A percentile compares a stretch with the other conserved stretches of the same genome.
Conservation (phyloP, 1,140 invertebrate species). For the Panagrolaimus sp. region DNA sequence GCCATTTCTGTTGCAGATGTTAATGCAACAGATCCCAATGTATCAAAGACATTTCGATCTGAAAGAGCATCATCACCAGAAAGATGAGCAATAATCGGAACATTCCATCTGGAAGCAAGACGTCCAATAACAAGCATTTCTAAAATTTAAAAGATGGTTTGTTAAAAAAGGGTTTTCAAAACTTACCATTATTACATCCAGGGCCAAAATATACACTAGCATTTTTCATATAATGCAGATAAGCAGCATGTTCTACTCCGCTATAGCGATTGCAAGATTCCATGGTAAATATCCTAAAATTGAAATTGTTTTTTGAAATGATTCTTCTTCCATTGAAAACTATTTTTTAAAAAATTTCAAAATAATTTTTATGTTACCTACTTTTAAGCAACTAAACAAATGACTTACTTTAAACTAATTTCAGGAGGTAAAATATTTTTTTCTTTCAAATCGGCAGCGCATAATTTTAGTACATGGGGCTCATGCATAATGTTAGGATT, state of each 20-base stretch:
- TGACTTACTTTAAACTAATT: constrained; percentile 47
- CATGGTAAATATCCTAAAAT: constrained; percentile 52
- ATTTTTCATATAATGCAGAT: constrained; percentile 54
- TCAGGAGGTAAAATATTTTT: constrained; percentile 47
- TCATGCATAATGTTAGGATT: constrained; percentile 56
- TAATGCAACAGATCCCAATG: constrained; percentile 56
- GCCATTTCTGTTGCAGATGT: constrained; percentile 58
- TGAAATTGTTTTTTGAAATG: background rate
- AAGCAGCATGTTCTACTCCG: constrained; percentile 56
- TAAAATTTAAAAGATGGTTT: constrained; percentile 15
- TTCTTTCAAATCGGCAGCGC: constrained; percentile 50
- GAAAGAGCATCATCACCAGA: constrained; percentile 55
- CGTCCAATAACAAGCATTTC: constrained; percentile 58
- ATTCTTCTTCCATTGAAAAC: background rate
- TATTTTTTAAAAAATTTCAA: too few relatives aligned
- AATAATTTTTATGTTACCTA: too few relatives aligned
- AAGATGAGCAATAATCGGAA: constrained; percentile 57
- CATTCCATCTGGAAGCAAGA: constrained; percentile 54
- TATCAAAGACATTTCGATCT: constrained; percentile 53
- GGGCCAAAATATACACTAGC: constrained; percentile 57
- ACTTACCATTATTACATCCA: constrained; percentile 56
- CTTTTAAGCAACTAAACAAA: too few relatives aligned
- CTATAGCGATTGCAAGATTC: constrained; percentile 56
- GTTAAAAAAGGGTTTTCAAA: background rate
- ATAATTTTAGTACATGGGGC: constrained; percentile 53